Conservation (phyloP, 2,113 vertebrate genomes). For the Prionailurus bengalensis region DNA sequence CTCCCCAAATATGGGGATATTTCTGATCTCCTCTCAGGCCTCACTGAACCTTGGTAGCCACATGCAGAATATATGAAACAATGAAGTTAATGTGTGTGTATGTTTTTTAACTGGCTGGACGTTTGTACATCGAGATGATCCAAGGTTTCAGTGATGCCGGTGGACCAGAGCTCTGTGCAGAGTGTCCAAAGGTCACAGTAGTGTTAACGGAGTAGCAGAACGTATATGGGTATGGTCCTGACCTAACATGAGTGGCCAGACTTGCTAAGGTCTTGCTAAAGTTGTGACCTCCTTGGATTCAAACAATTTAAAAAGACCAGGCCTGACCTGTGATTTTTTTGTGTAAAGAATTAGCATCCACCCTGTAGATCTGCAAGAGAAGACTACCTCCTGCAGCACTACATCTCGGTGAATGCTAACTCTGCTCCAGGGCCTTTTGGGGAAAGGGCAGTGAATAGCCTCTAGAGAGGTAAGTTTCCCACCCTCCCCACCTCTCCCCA, state of each 20-base stretch:
- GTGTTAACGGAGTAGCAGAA: neutral
- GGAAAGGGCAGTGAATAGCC: conserved; percentile 85
- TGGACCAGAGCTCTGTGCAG: neutral
- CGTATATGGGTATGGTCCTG: neutral
- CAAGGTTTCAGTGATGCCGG: conserved; percentile 13
- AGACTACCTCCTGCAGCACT: conserved; percentile 72
- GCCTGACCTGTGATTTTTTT: conserved; percentile 71
- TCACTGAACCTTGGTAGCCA: conserved; percentile 35
- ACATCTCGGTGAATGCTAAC: conserved; percentile 81
- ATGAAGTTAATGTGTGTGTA: neutral
- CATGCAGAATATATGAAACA: conserved; percentile 33
- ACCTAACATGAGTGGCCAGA: neutral
- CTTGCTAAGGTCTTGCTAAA: neutral
- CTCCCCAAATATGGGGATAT: neutral
- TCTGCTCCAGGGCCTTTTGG: conserved; percentile 71
- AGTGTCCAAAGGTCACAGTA: conserved; percentile 30
- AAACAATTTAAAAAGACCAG: conserved; percentile 72
- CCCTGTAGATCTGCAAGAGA: conserved; percentile 75
- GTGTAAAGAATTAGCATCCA: conserved; percentile 77
- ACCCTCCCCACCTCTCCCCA: conserved; percentile 86
- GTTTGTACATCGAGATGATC: neutral
- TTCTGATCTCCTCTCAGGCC: neutral
- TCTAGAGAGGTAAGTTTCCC: conserved; percentile 88
- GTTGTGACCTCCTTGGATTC: conserved; percentile 45
- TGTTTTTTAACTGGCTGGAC: neutral